These are phyloP conservation scores for Psammodynastes pulverulentus DNA, from an alignment of 2,113 vertebrate species.

Conservation along the genomic window DNA sequence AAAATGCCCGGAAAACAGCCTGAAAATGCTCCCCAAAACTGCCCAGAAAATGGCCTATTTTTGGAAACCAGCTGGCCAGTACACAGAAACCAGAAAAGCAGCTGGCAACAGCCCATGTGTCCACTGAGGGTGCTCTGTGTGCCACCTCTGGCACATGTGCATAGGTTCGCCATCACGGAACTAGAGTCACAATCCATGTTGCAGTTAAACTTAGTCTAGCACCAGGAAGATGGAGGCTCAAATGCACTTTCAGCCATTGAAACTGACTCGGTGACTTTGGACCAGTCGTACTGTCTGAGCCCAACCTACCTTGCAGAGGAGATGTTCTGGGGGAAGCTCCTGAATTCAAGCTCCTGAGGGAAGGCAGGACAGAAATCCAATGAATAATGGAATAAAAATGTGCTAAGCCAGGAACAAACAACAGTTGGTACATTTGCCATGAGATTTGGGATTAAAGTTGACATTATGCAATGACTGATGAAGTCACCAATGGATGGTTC, in stretches of 20 bases:
- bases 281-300: not conserved
- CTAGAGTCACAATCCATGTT: not conserved
- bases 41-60: no score
- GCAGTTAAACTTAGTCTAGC: not conserved
- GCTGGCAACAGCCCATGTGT: no score
- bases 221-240: not conserved
- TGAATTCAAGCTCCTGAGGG: not conserved
- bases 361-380: not conserved
- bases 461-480: not conserved
- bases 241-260: not conserved
- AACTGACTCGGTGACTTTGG: not conserved
- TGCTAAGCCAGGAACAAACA: not conserved
- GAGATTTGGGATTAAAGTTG: not conserved
- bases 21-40: no score
- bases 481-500: not conserved
- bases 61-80: no score
- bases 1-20: no score
- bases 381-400: not conserved
- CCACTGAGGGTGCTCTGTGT: no score
- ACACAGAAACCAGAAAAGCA: no score
- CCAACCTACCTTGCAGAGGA: not conserved
- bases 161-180: no score
- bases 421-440: not conserved
- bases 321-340: not conserved
- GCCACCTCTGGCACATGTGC: no score